These are phyloP conservation scores for Chrysaora quinquecirrha DNA, from an alignment of 30 jellyfish, hydroid and myxozoan genomes.

Conservation along the genomic window DNA sequence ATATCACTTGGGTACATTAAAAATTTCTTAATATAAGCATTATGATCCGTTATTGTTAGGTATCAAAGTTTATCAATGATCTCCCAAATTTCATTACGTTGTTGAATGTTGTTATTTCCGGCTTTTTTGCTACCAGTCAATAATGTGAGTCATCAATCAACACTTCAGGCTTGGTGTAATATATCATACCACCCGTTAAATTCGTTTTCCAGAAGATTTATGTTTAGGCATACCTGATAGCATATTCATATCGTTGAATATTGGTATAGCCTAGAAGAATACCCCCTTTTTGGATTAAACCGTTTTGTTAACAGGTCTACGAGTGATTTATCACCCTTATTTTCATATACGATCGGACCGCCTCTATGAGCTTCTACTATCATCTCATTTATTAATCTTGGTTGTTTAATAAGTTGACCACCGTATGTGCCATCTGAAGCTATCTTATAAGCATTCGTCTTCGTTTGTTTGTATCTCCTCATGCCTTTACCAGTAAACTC, in stretches of 20 bases:
- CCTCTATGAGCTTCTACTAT: slow-evolving; percentile 29
- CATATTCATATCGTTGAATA: slow-evolving; percentile 36
- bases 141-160: slow-evolving; percentile 22
- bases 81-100: slow-evolving; percentile 16
- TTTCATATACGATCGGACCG: slow-evolving; percentile 39
- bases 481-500: not conserved
- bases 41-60: slow-evolving; percentile 19
- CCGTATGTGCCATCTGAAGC: slow-evolving; percentile 27
- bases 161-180: slow-evolving; percentile 31
- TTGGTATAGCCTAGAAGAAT: slow-evolving; percentile 30
- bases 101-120: slow-evolving; percentile 10
- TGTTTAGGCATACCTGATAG: slow-evolving; percentile 33
- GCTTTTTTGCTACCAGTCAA: slow-evolving; percentile 22
- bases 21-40: slow-evolving; percentile 6
- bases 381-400: slow-evolving; percentile 26
- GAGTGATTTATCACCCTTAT: slow-evolving; percentile 24
- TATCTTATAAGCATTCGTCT: slow-evolving; percentile 18
- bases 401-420: slow-evolving; percentile 18
- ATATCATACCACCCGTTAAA: slow-evolving; percentile 18
- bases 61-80: slow-evolving; percentile 19
- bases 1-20: slow-evolving; percentile 22
- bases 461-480: slow-evolving; percentile 22
- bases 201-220: slow-evolving; percentile 4
- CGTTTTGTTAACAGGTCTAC: slow-evolving; percentile 38
- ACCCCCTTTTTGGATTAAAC: slow-evolving; percentile 32